These are phyloP conservation scores for Aotus griseimembra DNA, from an alignment of 2,797 vertebrate genomes.

Conservation along the genomic window DNA sequence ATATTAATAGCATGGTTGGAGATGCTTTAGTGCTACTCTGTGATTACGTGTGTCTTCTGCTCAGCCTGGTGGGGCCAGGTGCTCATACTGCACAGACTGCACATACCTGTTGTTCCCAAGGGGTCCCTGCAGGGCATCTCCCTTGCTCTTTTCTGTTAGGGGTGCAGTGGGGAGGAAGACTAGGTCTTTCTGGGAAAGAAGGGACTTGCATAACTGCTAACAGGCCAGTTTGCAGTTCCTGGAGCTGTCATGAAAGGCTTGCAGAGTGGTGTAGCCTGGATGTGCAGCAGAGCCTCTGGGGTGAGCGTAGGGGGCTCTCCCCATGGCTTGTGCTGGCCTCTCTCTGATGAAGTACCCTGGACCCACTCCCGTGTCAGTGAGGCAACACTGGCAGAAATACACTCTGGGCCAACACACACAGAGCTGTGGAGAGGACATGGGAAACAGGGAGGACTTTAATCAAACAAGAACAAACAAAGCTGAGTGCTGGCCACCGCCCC, in stretches of 20 bases:
- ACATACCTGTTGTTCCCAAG: neutral
- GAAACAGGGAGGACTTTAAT: neutral
- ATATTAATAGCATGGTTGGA: neutral
- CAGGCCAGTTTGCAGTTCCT: neutral
- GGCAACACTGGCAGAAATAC: neutral
- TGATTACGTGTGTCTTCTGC: neutral
- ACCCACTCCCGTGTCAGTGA: neutral
- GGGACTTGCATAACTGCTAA: accelerated
- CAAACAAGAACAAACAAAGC: neutral
- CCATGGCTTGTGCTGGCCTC: neutral
- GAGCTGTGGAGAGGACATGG: neutral
- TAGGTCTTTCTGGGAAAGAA: neutral
- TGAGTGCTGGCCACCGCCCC: neutral
- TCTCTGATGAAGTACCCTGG: neutral
- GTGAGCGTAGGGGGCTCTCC: neutral
- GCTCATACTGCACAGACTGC: accelerated
- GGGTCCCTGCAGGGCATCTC: neutral
- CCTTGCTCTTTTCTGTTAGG: conserved; percentile 7
- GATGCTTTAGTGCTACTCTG: neutral
- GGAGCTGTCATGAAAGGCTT: neutral
- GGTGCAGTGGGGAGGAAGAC: neutral
- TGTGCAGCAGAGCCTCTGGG: neutral
- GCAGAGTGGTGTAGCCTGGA: neutral
- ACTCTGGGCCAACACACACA: neutral
- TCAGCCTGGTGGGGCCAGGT: neutral